Evolutionary conservation across 2,113 vertebrate genomes (phyloP), one percentile per base, ranked within the genome.

Genomic region (Pseudorasbora parva): DNA sequence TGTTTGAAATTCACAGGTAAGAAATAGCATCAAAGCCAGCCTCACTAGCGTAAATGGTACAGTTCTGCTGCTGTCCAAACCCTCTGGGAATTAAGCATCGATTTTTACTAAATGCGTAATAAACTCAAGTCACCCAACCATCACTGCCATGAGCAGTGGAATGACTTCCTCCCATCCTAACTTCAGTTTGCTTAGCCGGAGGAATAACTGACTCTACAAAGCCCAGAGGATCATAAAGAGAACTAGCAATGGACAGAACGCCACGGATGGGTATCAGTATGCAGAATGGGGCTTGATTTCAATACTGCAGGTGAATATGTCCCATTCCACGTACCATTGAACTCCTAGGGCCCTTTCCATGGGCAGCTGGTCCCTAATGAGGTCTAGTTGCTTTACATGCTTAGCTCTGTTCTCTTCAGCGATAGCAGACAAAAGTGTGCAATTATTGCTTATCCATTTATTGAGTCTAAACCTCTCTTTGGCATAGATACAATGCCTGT

Each of bases 161-260:
- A 86, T 37, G 0, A 7, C 23, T 2, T 82, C 62, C 10, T 86
- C 79, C 73, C 84, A 78, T 45, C 62, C 23, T 5, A 23, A 11
- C 2, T 30, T 81, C 4, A 9, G 82, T 72, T 33, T 45, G 25
- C 6, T 66, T 79, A 3, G 56, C 56, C n/a, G 57, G 21, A 5
- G 83, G 30, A 54, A 54, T 72, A 4, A 82, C 4, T 21, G n/a
- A 47, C 1, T 37, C 66, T 5, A 37, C 17, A 5, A 87, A 49
- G 0, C 73, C 86, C 2, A 84, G 17, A 2, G 82, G 60, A n/a
- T 87, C 82, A 54, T 78, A 84, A 5, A 81, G 25, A 5, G 78
- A 87, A 49, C 78, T 82, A 4, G 72, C 27, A 1, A 49, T 37
- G 14, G 81, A 86, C 10, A 86, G 25, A 49, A 82, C 82, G 23